Percentiles rank a stretch among this genome's conserved stretches.
Evolutionary conservation across 2,113 vertebrate species (phyloP).

Genomic region (Bubo scandiacus): DNA sequence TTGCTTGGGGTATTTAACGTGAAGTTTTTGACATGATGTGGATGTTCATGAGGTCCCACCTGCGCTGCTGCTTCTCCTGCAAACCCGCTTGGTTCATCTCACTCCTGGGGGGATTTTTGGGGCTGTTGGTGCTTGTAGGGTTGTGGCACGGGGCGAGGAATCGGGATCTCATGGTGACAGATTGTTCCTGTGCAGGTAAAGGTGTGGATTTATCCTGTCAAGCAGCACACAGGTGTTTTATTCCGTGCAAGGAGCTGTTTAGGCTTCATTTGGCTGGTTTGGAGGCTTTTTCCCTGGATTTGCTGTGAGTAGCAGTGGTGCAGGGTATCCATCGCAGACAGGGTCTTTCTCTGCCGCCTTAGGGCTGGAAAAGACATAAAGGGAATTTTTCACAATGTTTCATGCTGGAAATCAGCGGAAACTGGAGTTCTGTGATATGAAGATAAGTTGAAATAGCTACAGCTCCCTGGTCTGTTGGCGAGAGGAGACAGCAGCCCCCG

Average conservation of each 20-base stretch:
- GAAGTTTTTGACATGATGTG: not conserved
- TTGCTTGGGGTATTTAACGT: not conserved
- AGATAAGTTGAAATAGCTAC: not conserved
- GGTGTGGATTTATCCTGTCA: not conserved
- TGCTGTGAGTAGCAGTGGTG: not conserved
- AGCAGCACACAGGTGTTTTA: not conserved
- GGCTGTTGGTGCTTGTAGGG: not conserved
- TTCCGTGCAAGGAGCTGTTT: rapidly evolving
- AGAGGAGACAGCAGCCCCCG: rapidly evolving
- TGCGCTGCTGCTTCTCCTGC: not conserved
- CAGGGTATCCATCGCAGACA: not conserved
- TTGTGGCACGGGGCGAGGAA: rapidly evolving
- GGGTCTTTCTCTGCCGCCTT: not conserved
- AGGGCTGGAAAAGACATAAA: not conserved
- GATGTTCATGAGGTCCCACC: not conserved
- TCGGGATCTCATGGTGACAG: rapidly evolving
- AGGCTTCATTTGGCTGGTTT: too few species aligned
- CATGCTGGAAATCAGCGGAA: not conserved
- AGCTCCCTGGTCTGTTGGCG: not conserved
- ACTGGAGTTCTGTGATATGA: rapidly evolving
- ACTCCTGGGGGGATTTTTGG: rapidly evolving
- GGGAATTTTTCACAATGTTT: not conserved
- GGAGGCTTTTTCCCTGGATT: rapidly evolving
- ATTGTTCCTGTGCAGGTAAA: not conserved
- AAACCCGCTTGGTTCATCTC: not conserved